Conservation (phyloP, 1,140 invertebrate species). For the Calliopsis andreniformis region DNA sequence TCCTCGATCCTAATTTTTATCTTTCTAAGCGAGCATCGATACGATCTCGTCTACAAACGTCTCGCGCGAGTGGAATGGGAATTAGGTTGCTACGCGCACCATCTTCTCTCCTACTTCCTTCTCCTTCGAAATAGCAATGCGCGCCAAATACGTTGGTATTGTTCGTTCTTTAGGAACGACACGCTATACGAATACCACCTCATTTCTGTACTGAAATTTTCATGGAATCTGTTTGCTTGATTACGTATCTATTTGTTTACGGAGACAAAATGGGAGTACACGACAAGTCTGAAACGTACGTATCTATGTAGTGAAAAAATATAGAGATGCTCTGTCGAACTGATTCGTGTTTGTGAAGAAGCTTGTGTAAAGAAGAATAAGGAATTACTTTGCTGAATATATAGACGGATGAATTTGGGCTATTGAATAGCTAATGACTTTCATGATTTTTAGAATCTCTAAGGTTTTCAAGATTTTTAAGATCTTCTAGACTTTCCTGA, state of each 20-base stretch:
- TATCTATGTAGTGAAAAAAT: neutral
- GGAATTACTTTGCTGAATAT: too few species aligned
- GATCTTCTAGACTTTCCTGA: too few species aligned
- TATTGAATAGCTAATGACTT: too few species aligned
- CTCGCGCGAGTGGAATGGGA: conserved; percentile 16
- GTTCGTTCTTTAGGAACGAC: neutral
- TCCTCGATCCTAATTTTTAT: neutral
- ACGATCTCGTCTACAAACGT: neutral
- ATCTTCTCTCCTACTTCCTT: neutral
- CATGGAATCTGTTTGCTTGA: neutral
- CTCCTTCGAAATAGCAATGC: neutral
- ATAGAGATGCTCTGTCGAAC: too few species aligned
- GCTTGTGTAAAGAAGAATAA: too few species aligned
- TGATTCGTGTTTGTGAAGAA: too few species aligned
- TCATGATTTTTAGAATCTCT: too few species aligned
- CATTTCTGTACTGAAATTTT: too few species aligned
- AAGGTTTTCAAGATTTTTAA: too few species aligned
- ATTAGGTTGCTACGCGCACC: conserved; percentile 4
- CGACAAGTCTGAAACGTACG: neutral
- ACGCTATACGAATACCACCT: neutral
- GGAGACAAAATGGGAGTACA: too few species aligned
- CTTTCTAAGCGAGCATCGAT: conserved; percentile 14
- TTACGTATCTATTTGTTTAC: too few species aligned
- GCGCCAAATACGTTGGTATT: conserved; percentile 3
- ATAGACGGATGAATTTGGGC: too few species aligned